These are phyloP conservation scores for Balanococcus diminutus DNA, from an alignment of 2,888 invertebrate genomes.

Conservation along the genomic window DNA sequence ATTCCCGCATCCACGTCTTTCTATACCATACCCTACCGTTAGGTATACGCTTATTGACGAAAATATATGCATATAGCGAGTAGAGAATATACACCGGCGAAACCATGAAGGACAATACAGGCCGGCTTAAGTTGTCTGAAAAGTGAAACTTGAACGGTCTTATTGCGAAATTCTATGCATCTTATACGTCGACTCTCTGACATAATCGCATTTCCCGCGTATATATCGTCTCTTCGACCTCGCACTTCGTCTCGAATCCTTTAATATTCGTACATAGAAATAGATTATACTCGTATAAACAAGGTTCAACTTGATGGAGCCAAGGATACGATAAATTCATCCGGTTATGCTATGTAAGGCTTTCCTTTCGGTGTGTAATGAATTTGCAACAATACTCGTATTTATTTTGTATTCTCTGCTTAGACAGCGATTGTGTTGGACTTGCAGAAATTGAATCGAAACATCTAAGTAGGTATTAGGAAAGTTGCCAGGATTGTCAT, in stretches of 20 bases:
- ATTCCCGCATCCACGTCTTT: not conserved
- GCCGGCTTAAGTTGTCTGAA: constrained; percentile 23
- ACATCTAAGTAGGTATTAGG: too few relatives aligned
- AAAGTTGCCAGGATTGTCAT: too few relatives aligned
- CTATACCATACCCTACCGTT: not conserved
- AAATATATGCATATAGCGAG: not conserved
- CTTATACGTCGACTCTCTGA: constrained; percentile 23
- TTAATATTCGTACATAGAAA: not conserved
- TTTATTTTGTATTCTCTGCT: too few relatives aligned
- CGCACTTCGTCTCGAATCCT: not conserved
- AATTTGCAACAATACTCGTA: too few relatives aligned
- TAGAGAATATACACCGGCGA: not conserved
- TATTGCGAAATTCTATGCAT: constrained; percentile 25
- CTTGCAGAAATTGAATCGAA: too few relatives aligned
- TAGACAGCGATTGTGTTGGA: too few relatives aligned
- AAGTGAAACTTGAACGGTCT: constrained; percentile 24
- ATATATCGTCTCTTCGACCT: not conserved
- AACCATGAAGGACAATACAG: constrained; percentile 22
- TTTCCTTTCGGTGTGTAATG: too few relatives aligned
- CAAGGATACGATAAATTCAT: not conserved
- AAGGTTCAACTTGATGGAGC: not conserved
- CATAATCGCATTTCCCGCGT: constrained; percentile 14
- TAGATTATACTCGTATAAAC: not conserved
- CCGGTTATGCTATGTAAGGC: too few relatives aligned
- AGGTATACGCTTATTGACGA: not conserved